phyloP scores from a whole-genome alignment of 2,888 invertebrate species.

The Linnaemya tessellans region DNA sequence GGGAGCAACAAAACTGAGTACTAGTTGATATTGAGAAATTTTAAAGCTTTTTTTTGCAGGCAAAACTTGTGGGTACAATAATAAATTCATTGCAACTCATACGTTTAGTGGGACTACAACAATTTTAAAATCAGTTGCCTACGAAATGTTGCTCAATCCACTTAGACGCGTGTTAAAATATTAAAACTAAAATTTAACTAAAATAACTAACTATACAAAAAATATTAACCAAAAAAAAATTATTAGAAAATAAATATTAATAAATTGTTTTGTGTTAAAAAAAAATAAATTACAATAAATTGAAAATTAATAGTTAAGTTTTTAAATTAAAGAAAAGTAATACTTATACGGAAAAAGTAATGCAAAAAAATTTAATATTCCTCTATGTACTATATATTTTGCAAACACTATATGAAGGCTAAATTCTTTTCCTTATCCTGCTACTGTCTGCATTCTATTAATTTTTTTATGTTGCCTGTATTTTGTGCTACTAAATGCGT shows the following conservation, averaged over 20 bases:
- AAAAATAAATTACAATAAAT: not conserved
- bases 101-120: slow-evolving; percentile 64
- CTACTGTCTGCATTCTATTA: slow-evolving; percentile 55
- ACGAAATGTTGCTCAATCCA: slow-evolving; percentile 69
- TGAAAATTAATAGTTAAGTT: not conserved
- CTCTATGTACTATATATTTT: slow-evolving; percentile 16
- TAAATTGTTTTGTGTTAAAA: not conserved
- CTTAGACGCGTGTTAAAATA: slow-evolving; percentile 57
- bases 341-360: not conserved
- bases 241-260: not conserved
- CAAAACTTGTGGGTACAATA: slow-evolving; percentile 36
- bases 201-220: slow-evolving; percentile 17
- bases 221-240: slow-evolving; percentile 4
- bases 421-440: slow-evolving; percentile 64
- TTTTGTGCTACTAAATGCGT: slow-evolving; percentile 16
- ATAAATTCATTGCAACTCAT: slow-evolving; percentile 61
- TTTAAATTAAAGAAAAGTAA: slow-evolving; percentile 11
- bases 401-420: slow-evolving; percentile 65
- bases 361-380: not conserved
- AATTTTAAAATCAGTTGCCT: slow-evolving; percentile 67
- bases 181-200: slow-evolving; percentile 25
- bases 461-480: slow-evolving; percentile 26
- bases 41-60: slow-evolving; percentile 44
- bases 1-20: not conserved
- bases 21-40: not conserved